phyloP scores from a whole-genome alignment of 2,888 invertebrate species.

The Dorcus parallelipipedus region DNA sequence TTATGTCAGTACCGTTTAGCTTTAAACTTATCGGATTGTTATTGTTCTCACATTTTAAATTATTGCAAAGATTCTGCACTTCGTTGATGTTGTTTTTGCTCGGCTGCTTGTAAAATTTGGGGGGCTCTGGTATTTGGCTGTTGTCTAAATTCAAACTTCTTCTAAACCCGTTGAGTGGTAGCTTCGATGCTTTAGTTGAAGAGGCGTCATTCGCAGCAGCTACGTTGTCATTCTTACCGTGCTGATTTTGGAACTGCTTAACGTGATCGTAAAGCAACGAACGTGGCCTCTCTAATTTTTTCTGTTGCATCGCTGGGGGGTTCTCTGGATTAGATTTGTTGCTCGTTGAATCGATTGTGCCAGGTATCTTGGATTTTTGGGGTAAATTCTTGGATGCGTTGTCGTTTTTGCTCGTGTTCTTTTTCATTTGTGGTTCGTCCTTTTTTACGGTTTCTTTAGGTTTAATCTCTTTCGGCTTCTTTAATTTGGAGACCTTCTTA shows the following conservation, averaged over 20 bases:
- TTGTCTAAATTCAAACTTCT: slow-evolving; percentile 45
- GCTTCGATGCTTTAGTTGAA: slow-evolving; percentile 37
- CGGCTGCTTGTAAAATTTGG: slow-evolving; percentile 27
- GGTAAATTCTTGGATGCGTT: slow-evolving; percentile 20
- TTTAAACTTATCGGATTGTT: neutral
- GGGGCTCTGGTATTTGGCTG: slow-evolving; percentile 24
- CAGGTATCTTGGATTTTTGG: neutral
- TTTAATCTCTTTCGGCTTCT: slow-evolving; percentile 30
- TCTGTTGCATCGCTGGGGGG: slow-evolving; percentile 22
- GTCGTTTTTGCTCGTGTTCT: slow-evolving; percentile 24
- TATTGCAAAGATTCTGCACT: neutral
- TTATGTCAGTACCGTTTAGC: slow-evolving; percentile 8
- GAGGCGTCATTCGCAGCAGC: slow-evolving; percentile 24
- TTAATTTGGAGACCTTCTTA: slow-evolving; percentile 34
- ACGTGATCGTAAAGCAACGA: slow-evolving; percentile 55
- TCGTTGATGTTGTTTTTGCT: neutral
- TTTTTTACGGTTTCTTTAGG: slow-evolving; percentile 24
- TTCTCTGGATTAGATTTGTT: neutral
- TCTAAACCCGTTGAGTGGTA: slow-evolving; percentile 43
- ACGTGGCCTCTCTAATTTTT: slow-evolving; percentile 54
- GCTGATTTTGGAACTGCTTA: slow-evolving; percentile 52
- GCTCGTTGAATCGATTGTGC: neutral
- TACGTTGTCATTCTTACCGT: slow-evolving; percentile 50
- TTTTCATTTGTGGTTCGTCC: neutral
- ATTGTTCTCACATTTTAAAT: neutral